These are phyloP conservation scores for Amblyraja radiata DNA, from an alignment of 2,797 vertebrate species.

Conservation along the genomic window DNA sequence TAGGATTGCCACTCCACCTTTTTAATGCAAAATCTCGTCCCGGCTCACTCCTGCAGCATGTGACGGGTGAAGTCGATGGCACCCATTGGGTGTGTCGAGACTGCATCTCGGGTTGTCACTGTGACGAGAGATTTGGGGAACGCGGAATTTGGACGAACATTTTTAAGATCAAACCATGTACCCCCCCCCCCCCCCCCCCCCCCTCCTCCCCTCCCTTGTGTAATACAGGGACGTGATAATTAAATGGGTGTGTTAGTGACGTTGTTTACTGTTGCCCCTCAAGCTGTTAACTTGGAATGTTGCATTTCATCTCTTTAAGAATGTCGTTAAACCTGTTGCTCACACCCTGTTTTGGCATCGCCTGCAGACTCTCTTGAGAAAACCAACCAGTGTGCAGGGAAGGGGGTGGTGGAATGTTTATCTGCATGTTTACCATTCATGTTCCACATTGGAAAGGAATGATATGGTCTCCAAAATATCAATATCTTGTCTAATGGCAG, in stretches of 20 bases:
- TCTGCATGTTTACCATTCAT: not conserved
- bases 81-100: not conserved
- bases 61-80: not conserved
- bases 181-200: too few species aligned
- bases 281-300: not conserved
- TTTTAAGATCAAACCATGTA: not conserved
- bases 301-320: not conserved
- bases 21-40: too few species aligned
- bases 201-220: too few species aligned
- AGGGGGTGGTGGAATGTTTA: not conserved
- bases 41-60: not conserved
- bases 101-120: too few species aligned
- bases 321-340: slow-evolving; percentile 7
- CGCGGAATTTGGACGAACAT: not conserved
- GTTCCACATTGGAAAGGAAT: too few species aligned
- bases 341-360: not conserved
- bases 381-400: not conserved
- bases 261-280: not conserved
- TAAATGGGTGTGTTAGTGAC: not conserved
- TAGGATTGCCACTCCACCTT: not conserved
- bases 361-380: too few species aligned
- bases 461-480: too few species aligned
- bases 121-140: not conserved
- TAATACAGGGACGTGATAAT: too few species aligned
- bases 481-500: not conserved